Percentiles rank a stretch among this genome's conserved stretches.
These are phyloP conservation scores for Cerastoderma edule DNA, from an alignment of 2,888 invertebrate species.

Conservation along the genomic window DNA sequence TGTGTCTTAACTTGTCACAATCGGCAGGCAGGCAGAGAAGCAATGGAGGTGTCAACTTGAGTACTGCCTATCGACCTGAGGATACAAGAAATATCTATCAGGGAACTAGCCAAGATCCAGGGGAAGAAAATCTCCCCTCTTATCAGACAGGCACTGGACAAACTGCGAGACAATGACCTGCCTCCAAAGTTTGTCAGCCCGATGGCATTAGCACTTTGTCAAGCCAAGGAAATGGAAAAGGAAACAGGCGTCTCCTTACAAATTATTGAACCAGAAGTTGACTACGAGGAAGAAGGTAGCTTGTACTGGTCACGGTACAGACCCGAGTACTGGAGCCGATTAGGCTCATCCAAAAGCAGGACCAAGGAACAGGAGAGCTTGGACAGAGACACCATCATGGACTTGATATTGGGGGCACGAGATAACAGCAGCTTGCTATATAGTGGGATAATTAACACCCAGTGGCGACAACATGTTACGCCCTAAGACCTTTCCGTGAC, in stretches of 20 bases:
- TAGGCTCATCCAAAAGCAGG: no score
- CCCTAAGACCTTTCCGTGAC: neutral
- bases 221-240: neutral
- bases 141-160: neutral
- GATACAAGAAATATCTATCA: neutral
- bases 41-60: neutral
- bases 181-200: neutral
- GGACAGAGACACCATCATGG: neutral
- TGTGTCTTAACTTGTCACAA: neutral
- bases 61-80: neutral
- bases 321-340: no score
- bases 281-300: neutral
- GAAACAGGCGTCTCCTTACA: neutral
- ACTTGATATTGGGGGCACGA: no score
- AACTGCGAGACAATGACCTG: neutral
- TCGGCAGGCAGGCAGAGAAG: neutral
- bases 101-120: neutral
- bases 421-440: neutral
- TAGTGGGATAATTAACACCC: neutral
- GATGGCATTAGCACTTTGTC: neutral
- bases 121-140: neutral
- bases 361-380: neutral
- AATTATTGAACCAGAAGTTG: neutral
- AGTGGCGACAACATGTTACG: neutral
- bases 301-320: neutral